Conservation (phyloP, 1,140 invertebrate species). For the Euborellia annulipes region DNA sequence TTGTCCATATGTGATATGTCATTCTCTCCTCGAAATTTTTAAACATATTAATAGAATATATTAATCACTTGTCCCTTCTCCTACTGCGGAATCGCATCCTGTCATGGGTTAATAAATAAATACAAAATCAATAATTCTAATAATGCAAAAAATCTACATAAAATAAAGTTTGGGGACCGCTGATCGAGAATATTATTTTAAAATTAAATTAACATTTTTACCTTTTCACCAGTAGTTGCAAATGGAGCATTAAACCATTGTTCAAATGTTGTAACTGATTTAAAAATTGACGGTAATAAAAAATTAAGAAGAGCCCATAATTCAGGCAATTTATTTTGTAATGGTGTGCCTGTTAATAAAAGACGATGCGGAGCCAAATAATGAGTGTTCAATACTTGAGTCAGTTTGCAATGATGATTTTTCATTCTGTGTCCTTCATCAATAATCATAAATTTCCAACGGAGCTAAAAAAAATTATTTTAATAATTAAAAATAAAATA, state of each 20-base stretch:
- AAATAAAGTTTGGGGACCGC: too few relatives aligned
- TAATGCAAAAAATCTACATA: too few relatives aligned
- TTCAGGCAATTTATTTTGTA: slow-evolving; percentile 51
- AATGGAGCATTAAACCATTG: slow-evolving; percentile 64
- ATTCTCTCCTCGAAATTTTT: too few relatives aligned
- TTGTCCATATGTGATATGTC: too few relatives aligned
- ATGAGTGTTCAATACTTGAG: slow-evolving; percentile 46
- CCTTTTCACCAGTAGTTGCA: slow-evolving; percentile 50
- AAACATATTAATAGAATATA: too few relatives aligned
- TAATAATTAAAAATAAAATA: slow-evolving; percentile 2
- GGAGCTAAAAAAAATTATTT: slow-evolving; percentile 28
- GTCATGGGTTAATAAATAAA: too few relatives aligned
- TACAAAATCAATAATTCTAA: too few relatives aligned
- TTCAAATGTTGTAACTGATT: slow-evolving; percentile 48
- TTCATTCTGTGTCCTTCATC: slow-evolving; percentile 62
- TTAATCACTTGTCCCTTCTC: too few relatives aligned
- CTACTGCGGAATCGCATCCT: too few relatives aligned
- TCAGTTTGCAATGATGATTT: slow-evolving; percentile 59
- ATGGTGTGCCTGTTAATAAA: slow-evolving; percentile 49
- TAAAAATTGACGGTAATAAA: slow-evolving; percentile 52
- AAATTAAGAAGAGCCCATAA: slow-evolving; percentile 56
- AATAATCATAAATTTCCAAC: slow-evolving; percentile 62
- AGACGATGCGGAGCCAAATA: slow-evolving; percentile 48
- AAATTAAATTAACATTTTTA: slow-evolving; percentile 10
- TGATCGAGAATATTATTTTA: too few relatives aligned